Evolutionary conservation across 2,797 vertebrate species (phyloP).

Genomic region (Poliocrania exsul): DNA sequence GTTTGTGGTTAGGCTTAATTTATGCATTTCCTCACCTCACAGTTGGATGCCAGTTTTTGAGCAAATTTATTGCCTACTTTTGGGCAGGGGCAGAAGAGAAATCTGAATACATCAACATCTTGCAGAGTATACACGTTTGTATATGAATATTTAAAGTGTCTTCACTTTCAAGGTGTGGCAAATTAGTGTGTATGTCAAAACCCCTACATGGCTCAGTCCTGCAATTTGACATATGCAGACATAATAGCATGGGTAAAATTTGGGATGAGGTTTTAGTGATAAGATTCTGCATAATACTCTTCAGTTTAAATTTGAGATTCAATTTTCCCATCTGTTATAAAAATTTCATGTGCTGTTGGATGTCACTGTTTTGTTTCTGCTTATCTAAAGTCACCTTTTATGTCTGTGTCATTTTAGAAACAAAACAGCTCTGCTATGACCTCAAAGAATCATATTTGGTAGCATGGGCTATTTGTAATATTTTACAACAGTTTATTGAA

Average conservation of each 20-base stretch:
- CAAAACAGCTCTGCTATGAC: background rate
- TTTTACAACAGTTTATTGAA: background rate
- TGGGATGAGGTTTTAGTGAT: background rate
- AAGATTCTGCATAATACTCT: background rate
- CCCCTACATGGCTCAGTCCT: background rate
- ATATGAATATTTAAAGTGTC: slow-evolving; percentile 16
- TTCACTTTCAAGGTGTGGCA: background rate
- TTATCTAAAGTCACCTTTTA: background rate
- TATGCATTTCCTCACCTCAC: slow-evolving; percentile 32
- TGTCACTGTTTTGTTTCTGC: background rate
- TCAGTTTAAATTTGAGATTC: background rate
- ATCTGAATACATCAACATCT: background rate
- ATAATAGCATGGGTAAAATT: background rate
- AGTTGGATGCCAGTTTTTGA: slow-evolving; percentile 31
- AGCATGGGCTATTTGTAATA: background rate
- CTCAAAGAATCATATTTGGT: background rate
- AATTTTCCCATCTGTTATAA: background rate
- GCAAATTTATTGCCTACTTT: slow-evolving; percentile 27
- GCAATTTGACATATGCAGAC: background rate
- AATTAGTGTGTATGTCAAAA: background rate
- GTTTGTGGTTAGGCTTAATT: slow-evolving; percentile 40
- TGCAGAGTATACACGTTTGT: background rate
- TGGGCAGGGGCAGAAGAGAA: background rate
- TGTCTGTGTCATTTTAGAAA: background rate
- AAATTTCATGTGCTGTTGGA: background rate